Evolutionary conservation across 2,888 invertebrate species (phyloP), one percentile per base, ranked within the genome.

Genomic region (Hyposoter dolosus): DNA sequence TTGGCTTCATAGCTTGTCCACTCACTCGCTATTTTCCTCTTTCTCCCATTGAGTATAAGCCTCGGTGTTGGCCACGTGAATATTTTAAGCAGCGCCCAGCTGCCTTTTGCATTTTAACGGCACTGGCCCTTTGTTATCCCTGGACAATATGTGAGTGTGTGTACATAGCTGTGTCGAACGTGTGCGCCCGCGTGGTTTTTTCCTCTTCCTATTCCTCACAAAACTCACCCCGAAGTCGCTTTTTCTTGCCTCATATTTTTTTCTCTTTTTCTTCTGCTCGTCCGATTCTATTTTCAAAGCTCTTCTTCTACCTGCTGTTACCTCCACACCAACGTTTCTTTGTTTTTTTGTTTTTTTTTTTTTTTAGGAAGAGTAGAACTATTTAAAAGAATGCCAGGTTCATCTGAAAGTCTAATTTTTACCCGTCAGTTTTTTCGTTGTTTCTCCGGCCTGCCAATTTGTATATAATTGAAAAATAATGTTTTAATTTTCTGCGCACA

Each of bases 1-100:
- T 63, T 28, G n/a, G 45, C 35, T 50, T 40, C 23, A 47, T 56
- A 71, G 68, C 28, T 68, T 23, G 47, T 53, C 28, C 74, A 40
- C 79, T 75, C 69, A 17, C 45, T 56, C 65, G 23, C 43, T 82
- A 43, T 74, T 74, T 85, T 53, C n/a, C 56, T 60, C 78, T 75
- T 66, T n/a, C 74, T 68, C 69, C 32, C 68, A 28, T 56, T 69
- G 43, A 53, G 56, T 65, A 28, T 28, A 28, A 66, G 76, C 77
- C 45, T 47, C 72, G 72, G 35, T 47, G 65, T 56, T 75, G 74
- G 83, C 72, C 85, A 83, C 81, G 90, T 88, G 90, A 91, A 90
- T 91, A 88, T 89, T 90, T 91, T 86, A 91, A 90, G 88, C 83
- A 76, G 56, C 71, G 78, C 87, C 78, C 91, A 89, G 89, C 91